Evolutionary conservation across 1,140 invertebrate species (phyloP).

Genomic region (Eumeta japonica): DNA sequence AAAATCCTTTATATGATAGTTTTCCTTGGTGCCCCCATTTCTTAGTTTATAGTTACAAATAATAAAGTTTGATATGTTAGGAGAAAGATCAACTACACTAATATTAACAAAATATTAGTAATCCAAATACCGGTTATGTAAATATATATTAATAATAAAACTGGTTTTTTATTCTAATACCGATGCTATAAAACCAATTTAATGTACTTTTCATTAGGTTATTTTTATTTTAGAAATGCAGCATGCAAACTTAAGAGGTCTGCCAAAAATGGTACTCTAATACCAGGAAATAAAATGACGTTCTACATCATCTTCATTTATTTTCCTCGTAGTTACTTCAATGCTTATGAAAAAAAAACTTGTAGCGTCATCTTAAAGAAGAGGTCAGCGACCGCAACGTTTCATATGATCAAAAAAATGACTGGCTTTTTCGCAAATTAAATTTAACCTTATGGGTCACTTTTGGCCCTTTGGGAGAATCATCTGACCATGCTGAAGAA

Average conservation of each 20-base stretch:
- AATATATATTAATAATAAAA: too few species aligned
- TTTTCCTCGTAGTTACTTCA: too few species aligned
- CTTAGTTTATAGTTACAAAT: too few species aligned
- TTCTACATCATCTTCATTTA: not conserved
- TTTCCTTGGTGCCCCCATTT: too few species aligned
- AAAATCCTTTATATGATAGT: too few species aligned
- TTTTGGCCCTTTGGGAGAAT: slow-evolving; percentile 45
- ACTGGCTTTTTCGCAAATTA: slow-evolving; percentile 1
- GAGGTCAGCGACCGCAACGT: slow-evolving; percentile 32
- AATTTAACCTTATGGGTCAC: slow-evolving; percentile 42
- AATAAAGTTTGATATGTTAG: too few species aligned
- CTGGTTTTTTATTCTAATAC: too few species aligned
- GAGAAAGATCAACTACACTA: too few species aligned
- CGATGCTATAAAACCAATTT: too few species aligned
- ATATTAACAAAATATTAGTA: too few species aligned
- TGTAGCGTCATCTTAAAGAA: slow-evolving; percentile 28
- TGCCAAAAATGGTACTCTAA: not conserved
- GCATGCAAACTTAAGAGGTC: not conserved
- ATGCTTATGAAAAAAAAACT: slow-evolving; percentile 19
- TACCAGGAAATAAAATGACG: slow-evolving; percentile 4
- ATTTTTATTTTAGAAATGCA: not conserved
- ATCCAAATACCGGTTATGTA: too few species aligned
- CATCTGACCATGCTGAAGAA: slow-evolving; percentile 30
- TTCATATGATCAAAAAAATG: slow-evolving; percentile 3
- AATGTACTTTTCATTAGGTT: not conserved